These are phyloP conservation scores for Nomada hirtipes DNA, from an alignment of 2,888 invertebrate genomes.

Conservation along the genomic window DNA sequence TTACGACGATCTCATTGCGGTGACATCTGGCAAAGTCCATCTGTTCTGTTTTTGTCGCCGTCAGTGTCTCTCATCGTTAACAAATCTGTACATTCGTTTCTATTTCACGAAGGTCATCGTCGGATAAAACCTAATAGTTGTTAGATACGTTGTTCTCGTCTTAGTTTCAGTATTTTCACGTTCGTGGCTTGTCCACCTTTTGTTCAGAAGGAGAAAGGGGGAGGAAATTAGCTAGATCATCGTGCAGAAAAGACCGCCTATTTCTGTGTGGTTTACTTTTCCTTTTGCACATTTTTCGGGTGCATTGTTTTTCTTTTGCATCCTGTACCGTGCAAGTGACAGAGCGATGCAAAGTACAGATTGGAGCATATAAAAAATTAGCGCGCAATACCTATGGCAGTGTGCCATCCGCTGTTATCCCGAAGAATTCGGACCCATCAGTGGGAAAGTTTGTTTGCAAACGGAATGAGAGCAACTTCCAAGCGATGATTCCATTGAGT, in stretches of 20 bases:
- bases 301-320: background rate
- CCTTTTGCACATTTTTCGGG: too few species aligned
- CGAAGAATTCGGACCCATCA: slow-evolving; percentile 5
- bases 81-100: slow-evolving; percentile 24
- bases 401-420: slow-evolving; percentile 61
- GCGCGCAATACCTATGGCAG: slow-evolving; percentile 53
- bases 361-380: slow-evolving; percentile 41
- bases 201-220: too few species aligned
- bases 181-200: too few species aligned
- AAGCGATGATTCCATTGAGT: background rate
- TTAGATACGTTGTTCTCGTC: too few species aligned
- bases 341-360: slow-evolving; percentile 1
- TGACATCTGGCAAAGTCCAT: slow-evolving; percentile 64
- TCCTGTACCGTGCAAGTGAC: background rate
- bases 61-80: slow-evolving; percentile 64
- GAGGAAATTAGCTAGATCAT: too few species aligned
- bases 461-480: background rate
- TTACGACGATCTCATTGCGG: slow-evolving; percentile 53
- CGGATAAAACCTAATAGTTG: too few species aligned
- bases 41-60: slow-evolving; percentile 62
- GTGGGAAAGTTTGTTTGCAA: slow-evolving; percentile 38
- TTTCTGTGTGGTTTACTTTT: background rate
- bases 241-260: too few species aligned
- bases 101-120: slow-evolving; percentile 41
- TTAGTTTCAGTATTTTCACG: too few species aligned